Evolutionary conservation across 2,113 vertebrate species (phyloP).

Genomic region (Balaeniceps rex): DNA sequence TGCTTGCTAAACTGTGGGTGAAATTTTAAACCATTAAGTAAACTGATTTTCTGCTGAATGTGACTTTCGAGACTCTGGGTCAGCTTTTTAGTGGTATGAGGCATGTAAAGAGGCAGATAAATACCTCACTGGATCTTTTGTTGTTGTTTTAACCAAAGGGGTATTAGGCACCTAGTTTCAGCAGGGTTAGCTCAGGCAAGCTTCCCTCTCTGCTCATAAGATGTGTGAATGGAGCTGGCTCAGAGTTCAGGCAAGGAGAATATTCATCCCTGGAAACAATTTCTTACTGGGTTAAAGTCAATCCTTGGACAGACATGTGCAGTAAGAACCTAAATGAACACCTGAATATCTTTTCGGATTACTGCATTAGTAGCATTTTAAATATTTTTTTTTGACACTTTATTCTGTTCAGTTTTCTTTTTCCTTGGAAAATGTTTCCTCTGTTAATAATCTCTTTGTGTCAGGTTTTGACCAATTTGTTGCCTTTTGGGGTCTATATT

Average conservation of each 20-base stretch:
- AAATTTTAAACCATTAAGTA: not conserved
- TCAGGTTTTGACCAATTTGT: not conserved
- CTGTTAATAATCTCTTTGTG: not conserved
- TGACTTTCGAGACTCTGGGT: not conserved
- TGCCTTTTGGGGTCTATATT: not conserved
- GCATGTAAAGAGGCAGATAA: not conserved
- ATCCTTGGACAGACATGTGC: not conserved
- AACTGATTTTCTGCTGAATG: not conserved
- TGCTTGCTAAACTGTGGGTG: not conserved
- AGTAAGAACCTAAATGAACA: not conserved
- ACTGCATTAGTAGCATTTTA: not conserved
- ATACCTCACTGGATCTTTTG: not conserved
- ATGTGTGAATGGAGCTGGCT: not conserved
- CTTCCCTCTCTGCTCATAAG: not conserved
- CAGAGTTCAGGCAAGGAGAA: not conserved
- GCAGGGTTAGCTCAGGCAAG: not conserved
- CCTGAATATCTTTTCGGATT: not conserved
- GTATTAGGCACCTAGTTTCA: not conserved
- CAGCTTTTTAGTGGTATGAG: not conserved
- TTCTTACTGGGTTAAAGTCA: not conserved
- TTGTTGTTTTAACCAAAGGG: not conserved
- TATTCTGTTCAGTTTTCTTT: not conserved
- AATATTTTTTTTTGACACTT: not conserved
- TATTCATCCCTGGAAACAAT: not conserved
- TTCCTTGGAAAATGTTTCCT: not conserved